phyloP scores from a whole-genome alignment of 2,797 vertebrate species.

The Gymnopithys bicolor region DNA sequence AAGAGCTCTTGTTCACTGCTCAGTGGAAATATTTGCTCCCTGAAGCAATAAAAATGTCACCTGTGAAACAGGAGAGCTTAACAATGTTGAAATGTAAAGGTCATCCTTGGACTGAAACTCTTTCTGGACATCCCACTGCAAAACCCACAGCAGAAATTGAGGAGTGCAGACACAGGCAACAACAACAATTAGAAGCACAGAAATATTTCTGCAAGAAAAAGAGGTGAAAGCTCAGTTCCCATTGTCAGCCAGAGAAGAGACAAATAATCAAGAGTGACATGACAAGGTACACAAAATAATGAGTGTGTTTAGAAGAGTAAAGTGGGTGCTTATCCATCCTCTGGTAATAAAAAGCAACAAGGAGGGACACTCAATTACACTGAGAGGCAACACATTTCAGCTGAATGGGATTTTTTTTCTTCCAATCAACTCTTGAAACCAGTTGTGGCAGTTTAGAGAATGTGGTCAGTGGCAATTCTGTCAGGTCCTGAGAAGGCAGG shows the following conservation, averaged over 20 bases:
- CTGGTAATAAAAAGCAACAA: neutral
- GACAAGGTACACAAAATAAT: neutral
- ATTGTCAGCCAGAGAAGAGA: neutral
- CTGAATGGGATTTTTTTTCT: neutral
- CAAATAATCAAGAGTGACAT: neutral
- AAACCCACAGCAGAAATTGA: neutral
- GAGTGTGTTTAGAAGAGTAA: neutral
- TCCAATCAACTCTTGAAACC: neutral
- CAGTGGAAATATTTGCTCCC: neutral
- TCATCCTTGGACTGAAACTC: neutral
- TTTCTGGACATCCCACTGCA: neutral
- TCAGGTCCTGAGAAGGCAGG: neutral
- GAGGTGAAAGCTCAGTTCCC: neutral
- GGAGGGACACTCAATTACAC: neutral
- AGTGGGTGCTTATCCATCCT: neutral
- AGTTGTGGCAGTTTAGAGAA: neutral
- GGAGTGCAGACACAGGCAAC: neutral
- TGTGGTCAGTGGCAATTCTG: neutral
- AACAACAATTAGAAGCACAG: neutral
- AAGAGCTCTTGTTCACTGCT: neutral
- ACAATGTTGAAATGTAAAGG: neutral
- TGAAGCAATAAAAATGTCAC: neutral
- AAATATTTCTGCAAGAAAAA: neutral
- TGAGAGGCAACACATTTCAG: neutral
- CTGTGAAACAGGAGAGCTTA: neutral